These are phyloP conservation scores for Orthonevra nobilis DNA, from an alignment of 2,888 invertebrate genomes.

Conservation along the genomic window DNA sequence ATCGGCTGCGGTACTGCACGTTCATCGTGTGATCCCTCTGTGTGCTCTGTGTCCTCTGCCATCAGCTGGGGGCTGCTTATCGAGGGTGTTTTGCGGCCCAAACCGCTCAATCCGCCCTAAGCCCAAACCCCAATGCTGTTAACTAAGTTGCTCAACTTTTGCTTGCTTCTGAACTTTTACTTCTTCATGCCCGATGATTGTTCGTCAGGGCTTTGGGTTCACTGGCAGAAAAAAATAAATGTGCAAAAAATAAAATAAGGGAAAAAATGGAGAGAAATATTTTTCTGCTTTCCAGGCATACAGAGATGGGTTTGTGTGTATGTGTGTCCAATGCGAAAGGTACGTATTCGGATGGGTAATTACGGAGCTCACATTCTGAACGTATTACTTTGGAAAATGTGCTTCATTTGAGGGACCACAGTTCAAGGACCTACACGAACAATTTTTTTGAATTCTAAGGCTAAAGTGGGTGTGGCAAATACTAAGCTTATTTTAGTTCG, in stretches of 20 bases:
- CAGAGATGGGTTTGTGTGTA: conserved; percentile 7
- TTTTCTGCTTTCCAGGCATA: conserved; percentile 59
- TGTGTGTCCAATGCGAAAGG: conserved; percentile 38
- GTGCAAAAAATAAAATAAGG: conserved; percentile 25
- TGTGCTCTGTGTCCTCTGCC: conserved; percentile 51
- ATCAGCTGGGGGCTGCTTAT: conserved; percentile 51
- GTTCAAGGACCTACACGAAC: too few relatives aligned
- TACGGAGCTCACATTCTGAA: conserved; percentile 57
- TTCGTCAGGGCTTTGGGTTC: conserved; percentile 71
- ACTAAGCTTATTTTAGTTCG: too few relatives aligned
- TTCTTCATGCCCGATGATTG: conserved; percentile 71
- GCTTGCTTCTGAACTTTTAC: conserved; percentile 70
- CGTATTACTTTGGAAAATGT: conserved; percentile 23
- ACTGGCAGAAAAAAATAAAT: conserved; percentile 54
- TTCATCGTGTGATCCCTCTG: conserved; percentile 48
- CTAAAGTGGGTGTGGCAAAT: too few relatives aligned
- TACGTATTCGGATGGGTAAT: conserved; percentile 67
- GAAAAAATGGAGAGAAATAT: conserved; percentile 67
- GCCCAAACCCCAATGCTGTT: conserved; percentile 64
- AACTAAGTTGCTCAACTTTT: conserved; percentile 72
- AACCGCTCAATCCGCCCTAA: conserved; percentile 63
- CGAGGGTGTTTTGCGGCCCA: conserved; percentile 51
- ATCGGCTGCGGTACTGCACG: conserved; percentile 56
- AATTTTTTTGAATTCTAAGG: too few relatives aligned
- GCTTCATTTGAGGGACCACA: conserved; percentile 2